Conservation (phyloP, 2,888 invertebrate genomes). For the Caenorhabditis macrosperma region DNA sequence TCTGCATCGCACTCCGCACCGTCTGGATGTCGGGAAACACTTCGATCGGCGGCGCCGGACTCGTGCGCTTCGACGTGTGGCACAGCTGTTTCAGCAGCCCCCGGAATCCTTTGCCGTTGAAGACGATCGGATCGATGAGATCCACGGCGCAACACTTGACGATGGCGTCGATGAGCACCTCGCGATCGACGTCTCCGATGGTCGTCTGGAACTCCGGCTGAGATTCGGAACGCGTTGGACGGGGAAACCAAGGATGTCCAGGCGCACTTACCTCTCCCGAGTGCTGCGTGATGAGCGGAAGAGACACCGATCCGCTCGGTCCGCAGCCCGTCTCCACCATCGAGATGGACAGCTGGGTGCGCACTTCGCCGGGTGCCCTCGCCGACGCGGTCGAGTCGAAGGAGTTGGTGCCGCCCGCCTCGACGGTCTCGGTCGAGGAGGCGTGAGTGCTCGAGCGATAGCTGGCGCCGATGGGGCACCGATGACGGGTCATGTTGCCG, state of each 20-base stretch:
- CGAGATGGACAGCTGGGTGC: conserved; percentile 13
- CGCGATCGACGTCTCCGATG: conserved; percentile 68
- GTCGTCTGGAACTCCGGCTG: conserved; percentile 55
- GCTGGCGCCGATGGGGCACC: conserved; percentile 74
- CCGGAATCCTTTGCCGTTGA: conserved; percentile 63
- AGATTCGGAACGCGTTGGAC: conserved; percentile 9
- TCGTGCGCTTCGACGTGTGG: conserved; percentile 51
- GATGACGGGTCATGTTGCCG: conserved; percentile 79
- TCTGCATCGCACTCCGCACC: conserved; percentile 59
- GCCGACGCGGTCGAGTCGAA: conserved; percentile 60
- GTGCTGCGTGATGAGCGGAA: conserved; percentile 42
- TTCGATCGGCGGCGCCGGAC: conserved; percentile 35
- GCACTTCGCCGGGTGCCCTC: background rate
- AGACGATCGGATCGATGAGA: conserved; percentile 65
- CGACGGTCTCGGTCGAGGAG: conserved; percentile 66
- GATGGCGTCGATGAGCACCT: conserved; percentile 64
- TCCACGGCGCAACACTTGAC: conserved; percentile 66
- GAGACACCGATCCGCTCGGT: background rate
- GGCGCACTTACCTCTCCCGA: conserved; percentile 50
- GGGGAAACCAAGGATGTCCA: background rate
- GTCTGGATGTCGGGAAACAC: conserved; percentile 58
- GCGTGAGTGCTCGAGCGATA: conserved; percentile 68
- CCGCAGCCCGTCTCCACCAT: conserved; percentile 6
- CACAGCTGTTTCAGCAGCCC: conserved; percentile 53
- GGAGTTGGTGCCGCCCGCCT: conserved; percentile 50